A percentile compares a stretch with the other conserved stretches of the same genome.
Evolutionary conservation across 1,140 invertebrate species (phyloP).

Genomic region (Sesamia nonagrioides): DNA sequence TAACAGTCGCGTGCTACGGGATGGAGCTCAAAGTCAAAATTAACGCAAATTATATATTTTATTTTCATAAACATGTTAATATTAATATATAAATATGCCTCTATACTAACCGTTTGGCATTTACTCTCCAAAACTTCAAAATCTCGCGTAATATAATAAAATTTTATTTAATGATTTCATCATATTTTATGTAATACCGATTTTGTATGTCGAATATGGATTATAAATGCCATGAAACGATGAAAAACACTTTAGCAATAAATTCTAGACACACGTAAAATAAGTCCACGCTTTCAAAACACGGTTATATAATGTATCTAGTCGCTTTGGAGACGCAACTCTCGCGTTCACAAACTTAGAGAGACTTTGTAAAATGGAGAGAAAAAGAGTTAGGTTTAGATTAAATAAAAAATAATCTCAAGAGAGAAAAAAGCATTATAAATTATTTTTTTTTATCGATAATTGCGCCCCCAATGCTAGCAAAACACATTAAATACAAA

Average conservation of each 20-base stretch:
- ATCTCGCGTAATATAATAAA: not conserved
- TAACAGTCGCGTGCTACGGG: constrained; percentile 52
- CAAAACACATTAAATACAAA: constrained; percentile 71
- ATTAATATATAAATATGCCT: constrained; percentile 52
- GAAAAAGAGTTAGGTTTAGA: not conserved
- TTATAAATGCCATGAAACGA: constrained; percentile 33
- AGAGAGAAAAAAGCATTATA: not conserved
- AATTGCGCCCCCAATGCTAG: constrained; percentile 25
- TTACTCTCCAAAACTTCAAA: constrained; percentile 9
- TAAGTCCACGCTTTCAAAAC: constrained; percentile 45
- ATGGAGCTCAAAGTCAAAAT: constrained; percentile 36
- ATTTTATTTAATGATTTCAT: not conserved
- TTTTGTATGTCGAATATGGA: not conserved
- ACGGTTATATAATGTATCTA: constrained; percentile 42
- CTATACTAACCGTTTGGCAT: constrained; percentile 34
- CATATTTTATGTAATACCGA: not conserved
- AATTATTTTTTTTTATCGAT: not conserved
- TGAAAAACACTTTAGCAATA: constrained; percentile 39
- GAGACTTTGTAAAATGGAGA: constrained; percentile 5
- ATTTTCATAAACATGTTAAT: constrained; percentile 41
- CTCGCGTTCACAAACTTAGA: constrained; percentile 7
- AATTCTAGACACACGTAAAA: constrained; percentile 26
- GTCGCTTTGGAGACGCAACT: constrained; percentile 38
- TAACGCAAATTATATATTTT: constrained; percentile 51
- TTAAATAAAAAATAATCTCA: constrained; percentile 5